Percentiles rank a stretch among this genome's conserved stretches.
phyloP scores from a whole-genome alignment of 2,888 invertebrate genomes.

The Netelia inedita region DNA sequence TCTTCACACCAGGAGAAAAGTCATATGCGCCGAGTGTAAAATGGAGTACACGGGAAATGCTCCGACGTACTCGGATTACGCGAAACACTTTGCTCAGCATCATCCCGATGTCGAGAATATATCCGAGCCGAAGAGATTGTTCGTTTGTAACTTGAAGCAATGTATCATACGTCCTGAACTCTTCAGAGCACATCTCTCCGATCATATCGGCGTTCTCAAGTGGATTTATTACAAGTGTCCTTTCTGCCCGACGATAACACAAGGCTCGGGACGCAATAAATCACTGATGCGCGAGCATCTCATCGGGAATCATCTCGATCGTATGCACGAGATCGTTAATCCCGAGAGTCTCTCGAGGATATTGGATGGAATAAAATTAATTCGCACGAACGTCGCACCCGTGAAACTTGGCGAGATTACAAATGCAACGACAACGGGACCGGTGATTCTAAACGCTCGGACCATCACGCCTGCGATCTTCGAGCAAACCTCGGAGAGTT shows the following conservation, averaged over 20 bases:
- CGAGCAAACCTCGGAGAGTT: constrained; percentile 70
- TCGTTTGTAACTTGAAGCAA: constrained; percentile 71
- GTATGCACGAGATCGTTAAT: constrained; percentile 72
- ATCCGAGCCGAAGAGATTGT: constrained; percentile 64
- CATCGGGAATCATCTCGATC: constrained; percentile 69
- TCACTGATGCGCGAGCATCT: constrained; percentile 74
- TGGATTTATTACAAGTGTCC: constrained; percentile 78
- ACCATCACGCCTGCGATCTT: constrained; percentile 78
- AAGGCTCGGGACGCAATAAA: constrained; percentile 67
- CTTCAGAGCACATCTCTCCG: constrained; percentile 75
- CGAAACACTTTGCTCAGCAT: constrained; percentile 71
- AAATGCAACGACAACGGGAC: constrained; percentile 60
- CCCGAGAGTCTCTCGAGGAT: constrained; percentile 50
- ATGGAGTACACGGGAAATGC: constrained; percentile 69
- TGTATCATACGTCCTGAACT: constrained; percentile 75
- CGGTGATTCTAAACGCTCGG: constrained; percentile 77
- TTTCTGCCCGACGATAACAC: constrained; percentile 72
- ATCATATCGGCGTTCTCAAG: constrained; percentile 73
- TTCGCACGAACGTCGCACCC: not conserved
- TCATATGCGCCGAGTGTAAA: constrained; percentile 77
- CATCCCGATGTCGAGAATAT: constrained; percentile 67
- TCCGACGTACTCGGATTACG: constrained; percentile 72
- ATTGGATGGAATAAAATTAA: constrained; percentile 32
- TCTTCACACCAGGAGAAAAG: constrained; percentile 76
- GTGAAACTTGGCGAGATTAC: constrained; percentile 25